Conservation (phyloP, 2,113 vertebrate genomes). For the Canis aureus region DNA sequence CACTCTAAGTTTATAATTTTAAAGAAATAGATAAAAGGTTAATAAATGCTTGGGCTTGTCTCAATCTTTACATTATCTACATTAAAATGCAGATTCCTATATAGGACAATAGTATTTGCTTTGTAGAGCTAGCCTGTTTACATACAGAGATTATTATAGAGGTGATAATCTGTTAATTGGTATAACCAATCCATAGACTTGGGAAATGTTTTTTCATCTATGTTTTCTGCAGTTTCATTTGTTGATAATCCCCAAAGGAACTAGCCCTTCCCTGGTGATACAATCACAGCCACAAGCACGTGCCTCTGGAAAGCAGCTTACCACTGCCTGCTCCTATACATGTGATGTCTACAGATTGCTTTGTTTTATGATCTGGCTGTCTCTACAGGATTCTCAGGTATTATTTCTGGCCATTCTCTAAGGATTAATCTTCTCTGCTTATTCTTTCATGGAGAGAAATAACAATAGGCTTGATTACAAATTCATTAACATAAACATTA, state of each 20-base stretch:
- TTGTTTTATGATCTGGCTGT: not conserved
- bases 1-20: not conserved
- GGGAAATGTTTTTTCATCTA: not conserved
- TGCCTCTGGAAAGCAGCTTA: not conserved
- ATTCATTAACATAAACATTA: not conserved
- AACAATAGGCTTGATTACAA: not conserved
- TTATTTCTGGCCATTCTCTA: not conserved
- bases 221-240: not conserved
- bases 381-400: not conserved
- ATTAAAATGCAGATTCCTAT: not conserved
- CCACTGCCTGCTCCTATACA: accelerated
- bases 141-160: not conserved
- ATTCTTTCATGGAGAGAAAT: not conserved
- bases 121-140: not conserved
- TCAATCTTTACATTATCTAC: not conserved
- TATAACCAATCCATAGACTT: not conserved
- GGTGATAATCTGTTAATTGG: not conserved
- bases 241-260: not conserved
- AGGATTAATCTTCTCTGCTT: not conserved
- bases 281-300: not conserved
- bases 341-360: not conserved
- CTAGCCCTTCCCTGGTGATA: not conserved
- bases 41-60: not conserved
- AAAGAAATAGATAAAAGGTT: not conserved
- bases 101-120: not conserved